Evolutionary conservation across 2,113 vertebrate species (phyloP).

Genomic region (Silurus asotus): DNA sequence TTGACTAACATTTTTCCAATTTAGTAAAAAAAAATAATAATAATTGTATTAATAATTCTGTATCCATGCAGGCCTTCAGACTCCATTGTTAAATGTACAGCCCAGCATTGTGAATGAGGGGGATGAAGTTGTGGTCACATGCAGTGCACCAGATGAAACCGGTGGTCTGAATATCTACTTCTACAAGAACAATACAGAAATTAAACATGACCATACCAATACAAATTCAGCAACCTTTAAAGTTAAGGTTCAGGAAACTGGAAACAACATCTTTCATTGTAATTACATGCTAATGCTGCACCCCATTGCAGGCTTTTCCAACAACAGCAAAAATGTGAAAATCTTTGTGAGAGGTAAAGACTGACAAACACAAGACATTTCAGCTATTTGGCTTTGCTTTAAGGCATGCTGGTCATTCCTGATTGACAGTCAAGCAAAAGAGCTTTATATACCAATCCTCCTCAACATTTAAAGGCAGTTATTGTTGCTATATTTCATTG

Average conservation of each 20-base stretch:
- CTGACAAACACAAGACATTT: not conserved
- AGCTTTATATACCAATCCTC: not conserved
- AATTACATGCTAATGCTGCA: slow-evolving; percentile 56
- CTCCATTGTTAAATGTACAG: slow-evolving; percentile 57
- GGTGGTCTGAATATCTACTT: slow-evolving; percentile 60
- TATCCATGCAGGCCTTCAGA: slow-evolving; percentile 66
- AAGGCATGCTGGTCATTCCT: not conserved
- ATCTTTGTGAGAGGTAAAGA: slow-evolving; percentile 66
- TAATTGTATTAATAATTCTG: not conserved
- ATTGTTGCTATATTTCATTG: not conserved
- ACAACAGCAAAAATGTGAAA: slow-evolving; percentile 56
- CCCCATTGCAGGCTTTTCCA: slow-evolving; percentile 51
- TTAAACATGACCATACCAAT: not conserved
- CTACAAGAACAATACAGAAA: slow-evolving; percentile 30
- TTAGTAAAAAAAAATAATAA: not conserved
- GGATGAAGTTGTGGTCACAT: slow-evolving; percentile 59
- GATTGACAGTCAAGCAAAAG: not conserved
- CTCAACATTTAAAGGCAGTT: not conserved
- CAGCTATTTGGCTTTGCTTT: not conserved
- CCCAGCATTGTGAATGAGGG: slow-evolving; percentile 44
- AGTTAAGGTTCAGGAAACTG: slow-evolving; percentile 42
- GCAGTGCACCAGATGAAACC: slow-evolving; percentile 66
- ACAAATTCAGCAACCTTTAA: slow-evolving; percentile 43
- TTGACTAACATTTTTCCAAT: not conserved
- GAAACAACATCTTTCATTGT: slow-evolving; percentile 60